A percentile compares a stretch with the other conserved stretches of the same genome.
These are phyloP conservation scores for Dorcus parallelipipedus DNA, from an alignment of 2,888 invertebrate genomes.

Conservation along the genomic window DNA sequence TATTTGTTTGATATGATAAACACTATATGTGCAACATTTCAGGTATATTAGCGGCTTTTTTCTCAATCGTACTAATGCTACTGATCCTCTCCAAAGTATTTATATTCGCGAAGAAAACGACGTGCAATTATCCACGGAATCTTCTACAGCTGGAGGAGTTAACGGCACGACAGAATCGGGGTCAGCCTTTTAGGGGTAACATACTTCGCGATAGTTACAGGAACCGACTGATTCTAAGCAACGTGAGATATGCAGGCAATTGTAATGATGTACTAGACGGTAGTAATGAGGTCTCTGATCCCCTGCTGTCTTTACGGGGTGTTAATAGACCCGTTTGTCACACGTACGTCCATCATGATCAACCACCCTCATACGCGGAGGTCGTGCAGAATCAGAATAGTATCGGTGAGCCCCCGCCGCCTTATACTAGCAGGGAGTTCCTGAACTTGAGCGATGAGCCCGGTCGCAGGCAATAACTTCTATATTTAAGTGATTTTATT, in stretches of 20 bases:
- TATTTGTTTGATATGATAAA: neutral
- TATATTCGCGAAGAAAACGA: conserved; percentile 41
- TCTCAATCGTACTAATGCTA: conserved; percentile 41
- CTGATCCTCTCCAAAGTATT: conserved; percentile 44
- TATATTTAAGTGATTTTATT: neutral
- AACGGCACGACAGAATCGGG: conserved; percentile 2
- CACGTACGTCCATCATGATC: conserved; percentile 33
- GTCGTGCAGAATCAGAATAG: conserved; percentile 29
- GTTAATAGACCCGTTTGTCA: conserved; percentile 7
- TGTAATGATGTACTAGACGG: conserved; percentile 11
- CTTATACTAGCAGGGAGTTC: conserved; percentile 43
- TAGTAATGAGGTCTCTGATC: conserved; percentile 36
- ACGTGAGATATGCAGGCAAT: conserved; percentile 9
- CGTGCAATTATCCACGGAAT: conserved; percentile 11
- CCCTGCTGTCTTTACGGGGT: conserved; percentile 31
- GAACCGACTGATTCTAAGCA: conserved; percentile 11
- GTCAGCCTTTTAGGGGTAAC: conserved; percentile 7
- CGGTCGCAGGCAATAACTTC: neutral
- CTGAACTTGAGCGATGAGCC: conserved; percentile 4
- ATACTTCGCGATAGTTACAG: conserved; percentile 5
- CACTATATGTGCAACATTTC: conserved; percentile 9
- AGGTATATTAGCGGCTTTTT: conserved; percentile 44
- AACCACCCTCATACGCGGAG: conserved; percentile 43
- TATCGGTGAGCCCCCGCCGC: conserved; percentile 49
- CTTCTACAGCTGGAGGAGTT: conserved; percentile 6